Evolutionary conservation across 2,797 vertebrate species (phyloP), one percentile per base, ranked within the genome.

Genomic region (Muraenolepis orangiensis): DNA sequence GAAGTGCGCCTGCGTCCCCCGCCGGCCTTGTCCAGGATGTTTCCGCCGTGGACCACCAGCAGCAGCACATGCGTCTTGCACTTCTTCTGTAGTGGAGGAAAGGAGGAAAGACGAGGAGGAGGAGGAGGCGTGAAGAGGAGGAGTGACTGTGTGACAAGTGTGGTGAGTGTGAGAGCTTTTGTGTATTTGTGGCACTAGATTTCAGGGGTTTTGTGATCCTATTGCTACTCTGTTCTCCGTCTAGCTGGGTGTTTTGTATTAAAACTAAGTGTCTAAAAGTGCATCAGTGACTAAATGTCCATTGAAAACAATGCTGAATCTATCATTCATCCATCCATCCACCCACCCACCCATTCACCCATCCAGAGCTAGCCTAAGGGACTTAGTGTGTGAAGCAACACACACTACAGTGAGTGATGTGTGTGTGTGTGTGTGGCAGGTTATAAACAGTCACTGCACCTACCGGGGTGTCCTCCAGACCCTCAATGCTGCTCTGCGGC

Each of bases 21-120:
- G 0, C 93, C 93, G 1, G 92, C 96, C 0, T 94, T 90, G 81
- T 99, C 98, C 87, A 99, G 84, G 87, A 99, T 94, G 87, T 95
- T 99, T 0, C 98, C 98, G 0, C 98, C 98, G 0, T 99, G 98
- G 4, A 99, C 94, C 79, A 98, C 94, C 29, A 99, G 93, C 85
- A 98, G 92, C 80, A 99, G 91, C 71, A 98, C 95, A 0, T 96
- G 96, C 0, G 95, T 96, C 88, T 95, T 96, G 87, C 97, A 98
- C 84, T 93, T 95, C 71, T 85, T 93, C 86, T 94, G 82, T 61
- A 72, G 13, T 68, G 29, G n/a, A 5, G 34, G 20, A 30, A 34
- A 20, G 7, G 32, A 12, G 38, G n/a, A n/a, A n/a, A n/a, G n/a
- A n/a, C n/a, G n/a, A n/a, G n/a, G n/a, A n/a, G n/a, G 69, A 61